Base-by-base conservation (phyloP, 2,888 invertebrate species). In the Drosophila villosipedis region DNA sequence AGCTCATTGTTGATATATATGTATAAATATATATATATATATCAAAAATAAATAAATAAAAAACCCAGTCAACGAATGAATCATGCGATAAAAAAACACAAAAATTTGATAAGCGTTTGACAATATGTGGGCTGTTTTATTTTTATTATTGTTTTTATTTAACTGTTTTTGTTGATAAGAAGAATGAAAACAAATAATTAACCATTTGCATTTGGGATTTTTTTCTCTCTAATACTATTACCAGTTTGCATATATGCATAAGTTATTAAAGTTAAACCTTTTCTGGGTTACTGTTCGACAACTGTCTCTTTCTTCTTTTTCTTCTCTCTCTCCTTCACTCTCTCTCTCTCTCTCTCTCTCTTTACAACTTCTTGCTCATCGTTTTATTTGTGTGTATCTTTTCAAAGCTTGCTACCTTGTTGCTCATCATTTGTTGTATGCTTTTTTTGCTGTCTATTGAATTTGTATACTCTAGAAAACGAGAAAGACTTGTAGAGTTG, bases 81-180 rank as follows among this genome's bases (percentile, higher is more conserved):
- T 78, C 78, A 78, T 63, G 62, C 50, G 65, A 60, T 50, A 65
- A 39, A 35, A 14, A 25, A 4, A 19, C 9, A 39, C 30, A 35
- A 66, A 63, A 54, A 33, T 47, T 50, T 77, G 79, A 79, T 77
- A 80, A 80, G 72, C 50, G 25, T 39, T 71, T 55, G 54, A 28
- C 49, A 53, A 19, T 33, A 31, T 22, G 19, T 41, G 50, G 19
- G 14, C n/a, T 28, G 19, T 25, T 19, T 53, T 25, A 25, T 61
- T n/a, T 37, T n/a, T 50, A 39, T 50, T 19, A n/a, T 28, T 68
- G n/a, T 68, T 28, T 25, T 1, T 3, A 30, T 10, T 25, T 14
- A 25, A 47, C 47, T 47, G 2, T 16, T 39, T n/a, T 68, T 31
- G 53, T 10, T 43, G 68, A 68, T 54, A 22, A 9, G 37, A 3